Base-by-base conservation (phyloP, 1,140 invertebrate genomes). In the Sitobion miscanthi region DNA sequence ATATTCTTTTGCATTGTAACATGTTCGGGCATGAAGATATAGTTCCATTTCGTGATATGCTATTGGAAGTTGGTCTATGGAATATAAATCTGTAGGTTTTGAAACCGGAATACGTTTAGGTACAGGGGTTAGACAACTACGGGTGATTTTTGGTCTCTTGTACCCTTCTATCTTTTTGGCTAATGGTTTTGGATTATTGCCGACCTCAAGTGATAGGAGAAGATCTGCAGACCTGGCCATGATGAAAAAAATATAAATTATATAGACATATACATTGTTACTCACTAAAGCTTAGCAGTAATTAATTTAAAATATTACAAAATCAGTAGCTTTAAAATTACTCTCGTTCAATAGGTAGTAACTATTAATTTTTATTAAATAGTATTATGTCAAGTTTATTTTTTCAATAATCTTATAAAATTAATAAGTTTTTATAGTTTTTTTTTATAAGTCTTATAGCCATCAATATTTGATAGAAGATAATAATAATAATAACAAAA, bases 1-100 rank as follows among this genome's bases (percentile, higher is more conserved):
- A 95, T 98, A 99, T 95, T 99, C 98, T 94, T 98, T 97, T 30
- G 97, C 95, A 95, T 99, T 98, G 95, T 99, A 99, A 95, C 98
- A 99, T 94, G 97, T 97, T 95, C 98, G 98, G 0, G 98, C 97
- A 93, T 99, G 95, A 49, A 96, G 96, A 95, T 98, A 99, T 2
- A 8, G 57, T 45, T 90, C 89, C 89, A 90, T 90, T 69, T 90
- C 89, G 0, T 69, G 45, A 21, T 90, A 90, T 47, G 89, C 57
- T 90, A 90, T 69, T 52, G 89, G 35, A n/a, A 90, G 38, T 30
- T 62, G 89, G 25, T 90, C 89, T 9, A 90, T 45, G 17, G 89
- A 62, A 69, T 90, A 90, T n/a, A 69, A 5, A 45, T 90, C 89
- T 38, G 25, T 45, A n/a, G 89, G 25, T n/a, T 62, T 90, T 2